These are phyloP conservation scores for Poeciliopsis turrubarensis DNA, from an alignment of 2,113 vertebrate genomes.

Conservation along the genomic window DNA sequence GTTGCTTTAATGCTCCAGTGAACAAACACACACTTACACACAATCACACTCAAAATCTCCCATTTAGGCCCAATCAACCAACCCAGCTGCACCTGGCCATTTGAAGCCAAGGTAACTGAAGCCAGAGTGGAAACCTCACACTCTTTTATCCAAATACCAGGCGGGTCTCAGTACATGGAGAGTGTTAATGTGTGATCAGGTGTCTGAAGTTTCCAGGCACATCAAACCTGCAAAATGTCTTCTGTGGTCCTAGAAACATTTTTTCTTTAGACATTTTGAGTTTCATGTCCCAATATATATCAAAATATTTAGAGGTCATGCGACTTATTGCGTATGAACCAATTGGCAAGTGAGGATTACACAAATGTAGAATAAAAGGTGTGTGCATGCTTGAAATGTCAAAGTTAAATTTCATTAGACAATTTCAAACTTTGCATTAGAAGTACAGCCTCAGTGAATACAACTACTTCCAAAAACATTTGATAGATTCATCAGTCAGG, in stretches of 20 bases:
- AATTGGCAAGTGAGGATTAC: neutral
- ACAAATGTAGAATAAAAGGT: too few relatives aligned
- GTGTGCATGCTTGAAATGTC: too few relatives aligned
- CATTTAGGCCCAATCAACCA: slow-evolving; percentile 40
- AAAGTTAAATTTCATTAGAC: too few relatives aligned
- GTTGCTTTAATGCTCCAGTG: slow-evolving; percentile 45
- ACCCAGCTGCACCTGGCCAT: slow-evolving; percentile 57
- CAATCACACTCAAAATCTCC: slow-evolving; percentile 21
- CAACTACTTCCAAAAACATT: too few relatives aligned
- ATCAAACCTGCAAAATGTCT: slow-evolving; percentile 18
- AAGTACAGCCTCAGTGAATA: neutral
- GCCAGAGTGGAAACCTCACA: slow-evolving; percentile 53
- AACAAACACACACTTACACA: slow-evolving; percentile 29
- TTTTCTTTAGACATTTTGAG: neutral
- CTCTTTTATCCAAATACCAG: slow-evolving; percentile 39
- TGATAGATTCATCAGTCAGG: too few relatives aligned
- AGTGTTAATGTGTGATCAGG: slow-evolving; percentile 5
- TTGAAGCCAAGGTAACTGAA: slow-evolving; percentile 56
- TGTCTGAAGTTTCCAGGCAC: slow-evolving; percentile 12
- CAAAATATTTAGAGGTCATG: neutral
- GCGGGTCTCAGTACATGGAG: slow-evolving; percentile 1
- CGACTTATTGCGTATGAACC: too few relatives aligned
- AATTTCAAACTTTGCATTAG: too few relatives aligned
- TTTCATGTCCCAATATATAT: neutral
- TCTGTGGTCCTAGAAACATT: too few relatives aligned